phyloP scores from a whole-genome alignment of 2,113 vertebrate genomes.

The Hippocampus barbouri region DNA sequence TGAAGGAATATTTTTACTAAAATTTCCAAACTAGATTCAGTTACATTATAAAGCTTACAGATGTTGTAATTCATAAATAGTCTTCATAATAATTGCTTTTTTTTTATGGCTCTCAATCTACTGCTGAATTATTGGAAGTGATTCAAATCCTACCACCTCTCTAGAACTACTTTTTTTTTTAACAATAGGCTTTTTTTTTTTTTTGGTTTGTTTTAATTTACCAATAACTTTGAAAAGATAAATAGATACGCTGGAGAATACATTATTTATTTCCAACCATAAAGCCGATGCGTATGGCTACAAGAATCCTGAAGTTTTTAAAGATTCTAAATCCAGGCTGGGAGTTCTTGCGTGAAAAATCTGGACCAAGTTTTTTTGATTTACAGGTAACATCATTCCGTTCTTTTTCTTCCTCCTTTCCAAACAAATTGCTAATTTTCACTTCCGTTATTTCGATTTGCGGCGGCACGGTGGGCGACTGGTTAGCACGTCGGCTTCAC shows the following conservation, averaged over 20 bases:
- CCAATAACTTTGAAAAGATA: conserved; percentile 47
- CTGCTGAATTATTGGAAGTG: conserved; percentile 21
- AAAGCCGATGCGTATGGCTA: not conserved
- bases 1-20: conserved; percentile 47
- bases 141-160: conserved; percentile 33
- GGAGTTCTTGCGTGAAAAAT: conserved; percentile 15
- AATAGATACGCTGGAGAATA: conserved; percentile 48
- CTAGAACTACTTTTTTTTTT: conserved; percentile 49
- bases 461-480: no score
- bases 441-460: not conserved
- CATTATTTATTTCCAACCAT: conserved; percentile 25
- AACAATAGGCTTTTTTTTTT: conserved; percentile 24
- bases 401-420: no score
- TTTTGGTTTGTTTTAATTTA: conserved; percentile 24
- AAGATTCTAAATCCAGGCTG: not conserved
- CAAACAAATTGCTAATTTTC: no score
- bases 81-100: conserved; percentile 27
- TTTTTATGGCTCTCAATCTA: conserved; percentile 41
- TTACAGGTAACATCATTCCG: no score
- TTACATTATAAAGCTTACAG: conserved; percentile 40
- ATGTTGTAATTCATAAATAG: conserved; percentile 45
- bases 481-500: no score
- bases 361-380: not conserved
- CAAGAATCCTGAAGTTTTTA: not conserved
- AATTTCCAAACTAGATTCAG: conserved; percentile 39